These are phyloP conservation scores for Monochamus saltuarius DNA, from an alignment of 1,140 invertebrate genomes.

Conservation along the genomic window DNA sequence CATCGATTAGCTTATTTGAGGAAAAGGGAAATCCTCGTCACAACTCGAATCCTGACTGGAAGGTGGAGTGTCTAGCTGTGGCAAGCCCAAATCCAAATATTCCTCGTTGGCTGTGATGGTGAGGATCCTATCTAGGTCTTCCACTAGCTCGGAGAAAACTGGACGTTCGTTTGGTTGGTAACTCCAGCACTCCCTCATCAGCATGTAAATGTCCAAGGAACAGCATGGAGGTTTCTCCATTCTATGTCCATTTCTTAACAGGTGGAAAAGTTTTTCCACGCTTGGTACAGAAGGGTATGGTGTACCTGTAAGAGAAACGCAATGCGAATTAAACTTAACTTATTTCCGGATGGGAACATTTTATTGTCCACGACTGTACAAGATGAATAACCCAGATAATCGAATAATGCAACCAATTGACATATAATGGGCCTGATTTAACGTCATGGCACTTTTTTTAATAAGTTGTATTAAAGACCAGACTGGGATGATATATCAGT, in stretches of 20 bases:
- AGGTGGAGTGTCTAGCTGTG: conserved; percentile 83
- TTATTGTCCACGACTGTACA: no score
- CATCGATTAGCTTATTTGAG: conserved; percentile 28
- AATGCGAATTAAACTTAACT: no score
- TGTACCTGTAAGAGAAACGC: conserved; percentile 53
- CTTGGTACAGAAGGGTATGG: conserved; percentile 85
- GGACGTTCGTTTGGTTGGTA: conserved; percentile 84
- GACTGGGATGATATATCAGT: no score
- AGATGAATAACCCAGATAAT: no score
- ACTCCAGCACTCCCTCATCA: conserved; percentile 95
- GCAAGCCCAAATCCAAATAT: conserved; percentile 84
- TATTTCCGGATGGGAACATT: no score
- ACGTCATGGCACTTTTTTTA: no score
- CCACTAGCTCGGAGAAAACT: conserved; percentile 83
- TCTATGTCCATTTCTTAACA: conserved; percentile 83
- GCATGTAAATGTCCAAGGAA: conserved; percentile 87
- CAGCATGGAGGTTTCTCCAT: conserved; percentile 94
- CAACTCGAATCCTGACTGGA: conserved; percentile 74
- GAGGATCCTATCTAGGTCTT: conserved; percentile 85
- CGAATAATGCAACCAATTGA: no score
- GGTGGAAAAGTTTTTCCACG: conserved; percentile 79
- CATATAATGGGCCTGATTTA: no score
- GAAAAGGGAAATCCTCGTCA: conserved; percentile 50
- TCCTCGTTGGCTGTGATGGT: conserved; percentile 84
- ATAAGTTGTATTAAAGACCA: no score